Conservation (phyloP, 2,888 invertebrate species). For the Trissolcus japonicus region DNA sequence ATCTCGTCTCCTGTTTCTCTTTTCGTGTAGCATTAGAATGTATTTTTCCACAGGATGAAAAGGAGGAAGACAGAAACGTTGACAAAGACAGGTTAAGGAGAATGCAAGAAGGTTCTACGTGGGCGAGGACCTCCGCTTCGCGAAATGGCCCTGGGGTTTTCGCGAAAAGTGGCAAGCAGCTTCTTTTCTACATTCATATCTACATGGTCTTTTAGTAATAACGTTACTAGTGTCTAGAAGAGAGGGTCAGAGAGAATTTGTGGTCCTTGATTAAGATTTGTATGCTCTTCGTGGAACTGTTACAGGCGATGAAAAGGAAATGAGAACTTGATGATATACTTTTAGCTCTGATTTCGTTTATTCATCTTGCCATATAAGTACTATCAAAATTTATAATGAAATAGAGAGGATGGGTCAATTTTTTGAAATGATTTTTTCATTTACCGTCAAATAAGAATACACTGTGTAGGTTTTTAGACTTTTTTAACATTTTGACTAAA, state of each 20-base stretch:
- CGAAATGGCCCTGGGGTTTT: slow-evolving; percentile 59
- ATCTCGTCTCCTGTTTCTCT: slow-evolving; percentile 49
- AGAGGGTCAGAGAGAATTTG: slow-evolving; percentile 21
- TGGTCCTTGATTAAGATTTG: slow-evolving; percentile 51
- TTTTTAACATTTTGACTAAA: too few relatives aligned
- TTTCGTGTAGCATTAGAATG: slow-evolving; percentile 48
- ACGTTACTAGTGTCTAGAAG: slow-evolving; percentile 8
- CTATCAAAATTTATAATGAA: slow-evolving; percentile 26
- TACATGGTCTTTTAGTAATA: slow-evolving; percentile 38
- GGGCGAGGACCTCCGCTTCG: slow-evolving; percentile 9
- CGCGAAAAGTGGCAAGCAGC: slow-evolving; percentile 53
- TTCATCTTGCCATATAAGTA: neutral
- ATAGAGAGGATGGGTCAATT: neutral
- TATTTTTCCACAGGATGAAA: slow-evolving; percentile 19
- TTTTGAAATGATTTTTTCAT: too few relatives aligned
- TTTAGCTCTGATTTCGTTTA: slow-evolving; percentile 7
- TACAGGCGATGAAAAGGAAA: slow-evolving; percentile 50
- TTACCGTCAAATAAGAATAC: too few relatives aligned
- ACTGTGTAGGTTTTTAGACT: too few relatives aligned
- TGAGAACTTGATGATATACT: slow-evolving; percentile 44
- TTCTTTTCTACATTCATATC: slow-evolving; percentile 46
- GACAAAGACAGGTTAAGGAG: slow-evolving; percentile 7
- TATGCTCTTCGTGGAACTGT: slow-evolving; percentile 44
- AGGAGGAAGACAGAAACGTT: neutral
- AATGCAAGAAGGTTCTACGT: slow-evolving; percentile 1